Percentiles rank a stretch among this genome's conserved stretches.
Conservation (phyloP, 2,888 invertebrate species). For the Netelia fuscicornis region DNA sequence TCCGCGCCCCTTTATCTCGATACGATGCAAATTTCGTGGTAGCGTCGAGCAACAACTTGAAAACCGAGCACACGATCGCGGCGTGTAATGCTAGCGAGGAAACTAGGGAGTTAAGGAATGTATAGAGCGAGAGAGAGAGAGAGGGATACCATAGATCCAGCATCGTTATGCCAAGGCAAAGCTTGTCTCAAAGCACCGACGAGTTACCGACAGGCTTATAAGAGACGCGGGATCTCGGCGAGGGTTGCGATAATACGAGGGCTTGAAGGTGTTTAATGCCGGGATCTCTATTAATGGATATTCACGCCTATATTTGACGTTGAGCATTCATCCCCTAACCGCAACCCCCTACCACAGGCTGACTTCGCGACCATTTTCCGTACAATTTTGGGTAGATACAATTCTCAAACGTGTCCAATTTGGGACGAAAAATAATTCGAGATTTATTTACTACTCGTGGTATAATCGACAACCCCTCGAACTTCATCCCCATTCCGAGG, state of each 20-base stretch:
- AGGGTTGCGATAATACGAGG: slow-evolving; percentile 26
- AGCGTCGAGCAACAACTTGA: slow-evolving; percentile 27
- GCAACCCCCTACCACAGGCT: background rate
- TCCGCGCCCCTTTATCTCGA: slow-evolving; percentile 9
- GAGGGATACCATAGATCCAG: slow-evolving; percentile 24
- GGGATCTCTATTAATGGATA: slow-evolving; percentile 53
- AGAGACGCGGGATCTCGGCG: slow-evolving; percentile 24
- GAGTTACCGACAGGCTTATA: slow-evolving; percentile 50
- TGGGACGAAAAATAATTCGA: no score
- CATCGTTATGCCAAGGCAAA: slow-evolving; percentile 45
- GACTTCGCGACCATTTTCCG: slow-evolving; percentile 5
- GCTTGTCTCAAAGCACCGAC: slow-evolving; percentile 34
- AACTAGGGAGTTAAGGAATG: slow-evolving; percentile 32
- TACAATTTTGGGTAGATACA: background rate
- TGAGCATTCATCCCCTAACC: slow-evolving; percentile 32
- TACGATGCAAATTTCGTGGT: slow-evolving; percentile 38
- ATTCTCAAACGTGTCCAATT: background rate
- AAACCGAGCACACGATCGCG: background rate
- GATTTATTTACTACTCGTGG: no score
- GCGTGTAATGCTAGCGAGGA: slow-evolving; percentile 12
- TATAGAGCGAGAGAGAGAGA: no score
- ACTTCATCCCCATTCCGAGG: no score
- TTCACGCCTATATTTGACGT: slow-evolving; percentile 32
- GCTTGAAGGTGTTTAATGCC: slow-evolving; percentile 52
- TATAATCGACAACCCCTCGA: no score